These are phyloP conservation scores for Xylophagus ater DNA, from an alignment of 2,888 invertebrate species.

Conservation along the genomic window DNA sequence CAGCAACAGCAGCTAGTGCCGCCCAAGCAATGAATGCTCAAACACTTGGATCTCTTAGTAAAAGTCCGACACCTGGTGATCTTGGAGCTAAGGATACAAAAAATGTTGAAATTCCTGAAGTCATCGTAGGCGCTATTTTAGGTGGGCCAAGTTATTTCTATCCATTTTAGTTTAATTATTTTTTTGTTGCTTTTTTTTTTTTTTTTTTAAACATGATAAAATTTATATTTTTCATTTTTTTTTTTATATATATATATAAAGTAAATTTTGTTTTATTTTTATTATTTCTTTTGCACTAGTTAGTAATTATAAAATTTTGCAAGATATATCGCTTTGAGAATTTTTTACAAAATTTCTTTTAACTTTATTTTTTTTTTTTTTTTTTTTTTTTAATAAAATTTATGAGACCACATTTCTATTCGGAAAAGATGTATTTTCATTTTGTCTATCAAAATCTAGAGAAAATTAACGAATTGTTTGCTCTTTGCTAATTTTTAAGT, in stretches of 20 bases:
- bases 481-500: too few relatives aligned
- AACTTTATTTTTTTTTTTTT: too few relatives aligned
- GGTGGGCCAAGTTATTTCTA: slow-evolving; percentile 48
- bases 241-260: neutral
- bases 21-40: slow-evolving; percentile 43
- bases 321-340: too few relatives aligned
- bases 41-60: slow-evolving; percentile 63
- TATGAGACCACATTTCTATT: too few relatives aligned
- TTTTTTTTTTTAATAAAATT: too few relatives aligned
- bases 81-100: slow-evolving; percentile 68
- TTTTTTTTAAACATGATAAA: slow-evolving; percentile 10
- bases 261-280: neutral
- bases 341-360: too few relatives aligned
- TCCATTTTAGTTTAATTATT: slow-evolving; percentile 28
- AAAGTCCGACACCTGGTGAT: slow-evolving; percentile 73
- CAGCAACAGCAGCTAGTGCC: slow-evolving; percentile 47
- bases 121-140: slow-evolving; percentile 93
- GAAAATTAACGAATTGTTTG: too few relatives aligned
- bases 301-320: too few relatives aligned
- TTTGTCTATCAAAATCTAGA: too few relatives aligned
- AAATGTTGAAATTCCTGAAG: slow-evolving; percentile 90
- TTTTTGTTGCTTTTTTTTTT: slow-evolving; percentile 5
- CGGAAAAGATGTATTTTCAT: too few relatives aligned
- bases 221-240: slow-evolving; percentile 17
- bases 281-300: too few relatives aligned